These are phyloP conservation scores for Eustalomyia histrio DNA, from an alignment of 2,888 invertebrate species.

Conservation along the genomic window DNA sequence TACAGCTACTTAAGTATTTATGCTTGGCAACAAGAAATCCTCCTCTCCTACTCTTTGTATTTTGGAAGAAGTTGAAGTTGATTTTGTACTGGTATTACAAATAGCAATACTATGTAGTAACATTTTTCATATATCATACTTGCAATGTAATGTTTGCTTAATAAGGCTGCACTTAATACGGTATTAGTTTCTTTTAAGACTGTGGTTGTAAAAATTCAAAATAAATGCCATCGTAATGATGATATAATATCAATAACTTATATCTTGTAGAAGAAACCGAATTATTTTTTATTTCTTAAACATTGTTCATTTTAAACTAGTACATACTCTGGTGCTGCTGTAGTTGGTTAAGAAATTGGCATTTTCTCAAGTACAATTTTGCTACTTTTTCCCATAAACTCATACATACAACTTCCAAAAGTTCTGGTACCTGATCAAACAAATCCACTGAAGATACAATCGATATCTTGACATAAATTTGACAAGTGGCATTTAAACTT, in stretches of 20 bases:
- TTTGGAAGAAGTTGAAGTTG: too few species aligned
- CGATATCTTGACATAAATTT: too few species aligned
- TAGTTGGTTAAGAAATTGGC: constrained; percentile 54
- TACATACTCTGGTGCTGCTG: background rate
- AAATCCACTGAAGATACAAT: too few species aligned
- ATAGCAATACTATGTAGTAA: background rate
- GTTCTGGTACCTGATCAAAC: too few species aligned
- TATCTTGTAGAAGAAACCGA: too few species aligned
- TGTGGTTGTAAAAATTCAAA: too few species aligned
- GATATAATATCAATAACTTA: too few species aligned
- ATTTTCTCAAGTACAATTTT: constrained; percentile 44
- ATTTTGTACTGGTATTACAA: background rate
- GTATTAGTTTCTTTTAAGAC: too few species aligned
- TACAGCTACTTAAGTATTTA: constrained; percentile 44
- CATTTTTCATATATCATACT: background rate
- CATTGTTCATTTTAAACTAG: background rate
- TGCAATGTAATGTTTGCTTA: background rate
- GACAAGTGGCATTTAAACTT: too few species aligned
- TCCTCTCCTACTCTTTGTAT: constrained; percentile 1
- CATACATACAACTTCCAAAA: too few species aligned
- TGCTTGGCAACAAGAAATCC: constrained; percentile 23
- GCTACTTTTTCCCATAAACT: background rate
- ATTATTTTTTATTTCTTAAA: background rate
- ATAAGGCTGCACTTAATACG: too few species aligned
- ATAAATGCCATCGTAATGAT: too few species aligned